phyloP scores from a whole-genome alignment of 2,113 vertebrate genomes.

The Anser cygnoides region DNA sequence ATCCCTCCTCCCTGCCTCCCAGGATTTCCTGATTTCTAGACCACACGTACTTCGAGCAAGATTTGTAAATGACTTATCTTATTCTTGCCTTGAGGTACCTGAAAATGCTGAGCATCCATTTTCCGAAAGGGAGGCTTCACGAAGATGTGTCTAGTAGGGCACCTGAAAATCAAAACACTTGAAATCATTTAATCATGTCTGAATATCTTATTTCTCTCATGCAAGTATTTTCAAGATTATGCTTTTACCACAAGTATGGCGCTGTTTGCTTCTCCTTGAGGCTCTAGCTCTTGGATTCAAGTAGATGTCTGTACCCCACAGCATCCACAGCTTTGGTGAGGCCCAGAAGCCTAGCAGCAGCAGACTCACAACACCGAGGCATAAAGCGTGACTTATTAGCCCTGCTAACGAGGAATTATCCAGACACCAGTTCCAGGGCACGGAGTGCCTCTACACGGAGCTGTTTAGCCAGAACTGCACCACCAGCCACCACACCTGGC shows the following conservation, averaged over 20 bases:
- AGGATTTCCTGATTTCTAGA: slow-evolving; percentile 17
- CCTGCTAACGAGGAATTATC: not conserved
- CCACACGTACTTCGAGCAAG: not conserved
- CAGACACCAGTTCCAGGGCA: not conserved
- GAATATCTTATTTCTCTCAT: not conserved
- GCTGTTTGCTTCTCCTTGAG: not conserved
- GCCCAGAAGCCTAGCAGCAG: not conserved
- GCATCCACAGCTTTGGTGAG: not conserved
- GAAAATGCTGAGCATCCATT: not conserved
- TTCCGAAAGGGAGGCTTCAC: not conserved
- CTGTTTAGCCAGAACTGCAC: not conserved
- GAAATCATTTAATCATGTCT: not conserved
- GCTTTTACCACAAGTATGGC: not conserved
- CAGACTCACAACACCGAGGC: not conserved
- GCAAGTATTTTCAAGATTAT: not conserved
- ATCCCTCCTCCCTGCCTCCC: not conserved
- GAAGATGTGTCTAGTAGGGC: not conserved
- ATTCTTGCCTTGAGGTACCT: not conserved
- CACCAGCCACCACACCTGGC: not conserved
- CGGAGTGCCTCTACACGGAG: not conserved
- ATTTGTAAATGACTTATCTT: not conserved
- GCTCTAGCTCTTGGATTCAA: not conserved
- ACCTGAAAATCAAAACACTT: slow-evolving; percentile 11
- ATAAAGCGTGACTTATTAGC: not conserved
- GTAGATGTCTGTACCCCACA: not conserved